Evolutionary conservation across 2,797 vertebrate genomes (phyloP), one percentile per base, ranked within the genome.

Genomic region (Pantherophis alleghaniensis): DNA sequence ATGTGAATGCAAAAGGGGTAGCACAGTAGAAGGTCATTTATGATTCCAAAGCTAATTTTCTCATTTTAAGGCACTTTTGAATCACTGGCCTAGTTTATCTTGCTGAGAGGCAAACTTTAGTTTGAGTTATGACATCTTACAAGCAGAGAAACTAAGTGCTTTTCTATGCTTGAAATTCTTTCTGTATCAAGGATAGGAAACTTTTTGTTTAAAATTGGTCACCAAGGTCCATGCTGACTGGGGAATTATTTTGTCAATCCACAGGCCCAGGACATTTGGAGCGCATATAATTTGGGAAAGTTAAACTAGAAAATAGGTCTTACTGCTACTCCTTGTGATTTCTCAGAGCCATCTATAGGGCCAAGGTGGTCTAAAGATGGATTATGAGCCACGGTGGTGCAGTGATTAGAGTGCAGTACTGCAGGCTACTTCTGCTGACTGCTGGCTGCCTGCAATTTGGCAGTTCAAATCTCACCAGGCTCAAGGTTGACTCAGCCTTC

Each of bases 1-100:
- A 88, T 55, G 86, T 88, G 87, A 95, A 87, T 95, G 92, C 86
- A 95, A 55, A 93, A 51, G 24, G 90, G 51, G 28, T 88, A 90
- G 93, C 94, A 74, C 56, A 86, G 93, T 61, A 93, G 63, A 93
- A 89, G 42, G 56, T 96, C 7, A 94, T 96, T 96, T 96, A 91
- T 96, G 95, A 96, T 96, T 94, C 92, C 95, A 91, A 87, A 87
- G 93, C 57, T 92, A 53, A 90, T n/a, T 91, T 96, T 96, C 94
- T 96, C 93, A 91, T 96, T 96, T 96, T 91, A 94, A 96, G 96
- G 94, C 59, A 24, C 7, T 18, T 37, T 94, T 7, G 12, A 91
- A 89, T 96, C 69, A 96, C 66, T 79, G 28, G 24, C 86, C 28
- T 61, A 28, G 6, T 91, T 93, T 47, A 79, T 74, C 63, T 88